Evolutionary conservation across 1,140 invertebrate species (phyloP), one percentile per base, ranked within the genome.

Genomic region (Lordiphosa collinella): DNA sequence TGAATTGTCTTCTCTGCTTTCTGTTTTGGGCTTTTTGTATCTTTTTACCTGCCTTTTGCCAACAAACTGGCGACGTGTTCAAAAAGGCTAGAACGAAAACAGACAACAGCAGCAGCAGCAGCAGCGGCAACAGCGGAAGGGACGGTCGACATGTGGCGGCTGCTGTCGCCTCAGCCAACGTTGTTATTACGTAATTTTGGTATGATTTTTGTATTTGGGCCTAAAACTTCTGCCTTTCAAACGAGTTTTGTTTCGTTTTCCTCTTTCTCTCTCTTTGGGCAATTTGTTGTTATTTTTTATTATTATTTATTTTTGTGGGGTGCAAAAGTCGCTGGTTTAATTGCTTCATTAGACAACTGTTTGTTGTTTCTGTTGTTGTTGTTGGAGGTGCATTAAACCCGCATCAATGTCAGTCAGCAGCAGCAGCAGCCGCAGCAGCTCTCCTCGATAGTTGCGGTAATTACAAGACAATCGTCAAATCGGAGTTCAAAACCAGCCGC

Each of bases 401-500:
- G 74, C 69, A 79, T 73, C 74, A 79, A 79, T 78, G 73, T 68
- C 68, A 78, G 63, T 50, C 64, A 54, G 48, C 59, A 53, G 32
- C 47, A 55, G 34, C 32, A 50, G 13, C 52, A 61, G 63, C 31
- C 4, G 36, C 13, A 12, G 12, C 8, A 37, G n/a, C 11, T 11
- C 29, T 13, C 41, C 22, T 44, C 40, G 10, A 60, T 66, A 55
- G 40, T 32, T 54, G 51, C 43, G 55, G 71, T 74, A 79, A 79
- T 79, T 79, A 74, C 75, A 78, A 79, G 62, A 68, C 54, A 73
- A 73, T 57, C 72, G 72, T 76, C 43, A 46, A 67, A 78, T 49
- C 35, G 44, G 38, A 58, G 58, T 62, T 73, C 53, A 65, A 71
- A 71, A 49, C 69, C 74, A 80, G 71, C 50, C 56, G 14, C 66